phyloP scores from a whole-genome alignment of 2,797 vertebrate genomes.

The Fistularia tabacaria region DNA sequence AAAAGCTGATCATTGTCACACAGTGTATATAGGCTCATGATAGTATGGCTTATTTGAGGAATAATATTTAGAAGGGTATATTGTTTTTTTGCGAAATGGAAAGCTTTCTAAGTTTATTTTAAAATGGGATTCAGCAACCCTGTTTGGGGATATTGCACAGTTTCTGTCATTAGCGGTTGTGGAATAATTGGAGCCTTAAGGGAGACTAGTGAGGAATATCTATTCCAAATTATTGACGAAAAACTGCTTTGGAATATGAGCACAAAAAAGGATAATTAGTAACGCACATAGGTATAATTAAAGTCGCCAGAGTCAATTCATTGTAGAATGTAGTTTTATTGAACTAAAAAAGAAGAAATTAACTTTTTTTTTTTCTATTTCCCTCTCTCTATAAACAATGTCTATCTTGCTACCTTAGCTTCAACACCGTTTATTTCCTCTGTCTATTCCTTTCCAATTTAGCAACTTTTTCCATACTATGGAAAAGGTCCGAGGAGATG shows the following conservation, averaged over 20 bases:
- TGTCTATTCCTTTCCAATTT: conserved; percentile 22
- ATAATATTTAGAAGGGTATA: conserved; percentile 25
- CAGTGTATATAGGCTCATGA: conserved; percentile 33
- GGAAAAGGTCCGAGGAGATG: conserved; percentile 16
- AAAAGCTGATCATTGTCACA: conserved; percentile 63
- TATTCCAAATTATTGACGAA: conserved; percentile 6
- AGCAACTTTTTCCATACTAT: conserved; percentile 19
- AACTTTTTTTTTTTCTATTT: no score
- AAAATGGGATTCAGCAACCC: conserved; percentile 29
- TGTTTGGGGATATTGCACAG: conserved; percentile 18
- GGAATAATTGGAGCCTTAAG: background rate
- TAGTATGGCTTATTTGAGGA: conserved; percentile 35
- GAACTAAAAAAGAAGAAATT: no score
- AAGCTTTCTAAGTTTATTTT: conserved; percentile 17
- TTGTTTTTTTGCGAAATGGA: conserved; percentile 27
- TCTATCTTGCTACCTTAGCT: conserved; percentile 2
- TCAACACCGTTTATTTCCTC: conserved; percentile 24
- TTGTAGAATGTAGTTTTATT: no score
- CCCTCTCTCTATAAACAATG: no score
- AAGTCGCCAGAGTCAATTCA: no score
- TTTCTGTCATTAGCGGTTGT: conserved; percentile 16
- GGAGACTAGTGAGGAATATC: conserved; percentile 32
- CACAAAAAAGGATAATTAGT: no score
- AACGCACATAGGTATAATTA: no score
- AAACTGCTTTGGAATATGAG: no score